phyloP scores from a whole-genome alignment of 1,140 invertebrate species.

The Eumeta japonica region DNA sequence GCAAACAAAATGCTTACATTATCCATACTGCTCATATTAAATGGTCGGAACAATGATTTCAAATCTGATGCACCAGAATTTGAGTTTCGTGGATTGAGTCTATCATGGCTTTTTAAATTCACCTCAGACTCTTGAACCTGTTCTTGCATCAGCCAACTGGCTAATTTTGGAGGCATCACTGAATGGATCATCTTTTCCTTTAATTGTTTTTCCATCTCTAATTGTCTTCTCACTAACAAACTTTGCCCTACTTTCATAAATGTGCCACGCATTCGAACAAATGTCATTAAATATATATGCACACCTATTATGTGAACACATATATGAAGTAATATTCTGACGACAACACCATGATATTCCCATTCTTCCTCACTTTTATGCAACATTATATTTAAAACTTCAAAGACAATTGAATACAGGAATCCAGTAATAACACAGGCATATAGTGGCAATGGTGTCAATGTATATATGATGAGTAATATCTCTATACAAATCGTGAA shows the following conservation, averaged over 20 bases:
- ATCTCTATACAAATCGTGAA: slow-evolving; percentile 86
- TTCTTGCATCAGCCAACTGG: slow-evolving; percentile 80
- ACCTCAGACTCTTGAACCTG: slow-evolving; percentile 59
- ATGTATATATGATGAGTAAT: slow-evolving; percentile 86
- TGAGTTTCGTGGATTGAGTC: slow-evolving; percentile 49
- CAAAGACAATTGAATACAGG: slow-evolving; percentile 81
- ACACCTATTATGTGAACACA: slow-evolving; percentile 90
- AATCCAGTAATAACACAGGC: slow-evolving; percentile 74
- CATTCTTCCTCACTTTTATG: slow-evolving; percentile 48
- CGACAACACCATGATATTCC: slow-evolving; percentile 61
- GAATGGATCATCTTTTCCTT: slow-evolving; percentile 98
- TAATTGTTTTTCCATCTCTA: slow-evolving; percentile 90
- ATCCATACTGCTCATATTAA: slow-evolving; percentile 94
- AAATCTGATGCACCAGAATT: slow-evolving; percentile 68
- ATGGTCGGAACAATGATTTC: slow-evolving; percentile 82
- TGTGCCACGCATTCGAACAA: slow-evolving; percentile 87
- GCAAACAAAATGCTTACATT: slow-evolving; percentile 98
- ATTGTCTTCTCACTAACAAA: slow-evolving; percentile 71
- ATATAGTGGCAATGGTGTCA: slow-evolving; percentile 89
- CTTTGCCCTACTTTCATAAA: slow-evolving; percentile 97
- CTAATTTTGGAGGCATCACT: slow-evolving; percentile 92
- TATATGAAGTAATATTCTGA: slow-evolving; percentile 80
- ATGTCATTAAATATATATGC: slow-evolving; percentile 90
- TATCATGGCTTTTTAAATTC: slow-evolving; percentile 41
- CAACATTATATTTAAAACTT: slow-evolving; percentile 60